Conservation (phyloP, 2,113 vertebrate species). For the Charina bottae region DNA sequence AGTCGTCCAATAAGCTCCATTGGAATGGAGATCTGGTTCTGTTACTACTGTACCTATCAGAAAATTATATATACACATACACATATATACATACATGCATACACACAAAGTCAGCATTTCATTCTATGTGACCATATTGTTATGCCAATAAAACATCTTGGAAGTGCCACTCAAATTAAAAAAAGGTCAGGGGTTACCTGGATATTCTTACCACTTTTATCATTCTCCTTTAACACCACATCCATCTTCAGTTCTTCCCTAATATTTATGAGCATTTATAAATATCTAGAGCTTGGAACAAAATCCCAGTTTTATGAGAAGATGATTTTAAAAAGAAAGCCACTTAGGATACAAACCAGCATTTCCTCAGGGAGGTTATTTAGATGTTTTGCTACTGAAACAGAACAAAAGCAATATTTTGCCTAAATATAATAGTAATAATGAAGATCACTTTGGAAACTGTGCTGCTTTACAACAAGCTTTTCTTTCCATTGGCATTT, state of each 20-base stretch:
- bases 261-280: constrained; percentile 10
- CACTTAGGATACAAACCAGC: constrained; percentile 22
- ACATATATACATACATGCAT: neutral
- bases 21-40: neutral
- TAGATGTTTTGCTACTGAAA: constrained; percentile 29
- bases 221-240: constrained; percentile 5
- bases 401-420: constrained; percentile 6
- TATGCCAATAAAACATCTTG: constrained; percentile 5
- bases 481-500: constrained; percentile 25
- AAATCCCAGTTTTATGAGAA: constrained; percentile 33
- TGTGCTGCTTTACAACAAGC: neutral
- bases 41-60: neutral
- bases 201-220: neutral
- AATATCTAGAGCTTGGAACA: constrained; percentile 13
- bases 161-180: neutral
- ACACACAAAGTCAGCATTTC: neutral
- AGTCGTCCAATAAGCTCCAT: neutral
- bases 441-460: constrained; percentile 20
- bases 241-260: neutral
- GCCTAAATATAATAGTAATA: neutral
- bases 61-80: neutral
- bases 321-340: constrained; percentile 2
- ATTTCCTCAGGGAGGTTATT: constrained; percentile 24
- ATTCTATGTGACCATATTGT: neutral
- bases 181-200: neutral